phyloP scores from a whole-genome alignment of 1,140 invertebrate species.

The Lordiphosa collinella region DNA sequence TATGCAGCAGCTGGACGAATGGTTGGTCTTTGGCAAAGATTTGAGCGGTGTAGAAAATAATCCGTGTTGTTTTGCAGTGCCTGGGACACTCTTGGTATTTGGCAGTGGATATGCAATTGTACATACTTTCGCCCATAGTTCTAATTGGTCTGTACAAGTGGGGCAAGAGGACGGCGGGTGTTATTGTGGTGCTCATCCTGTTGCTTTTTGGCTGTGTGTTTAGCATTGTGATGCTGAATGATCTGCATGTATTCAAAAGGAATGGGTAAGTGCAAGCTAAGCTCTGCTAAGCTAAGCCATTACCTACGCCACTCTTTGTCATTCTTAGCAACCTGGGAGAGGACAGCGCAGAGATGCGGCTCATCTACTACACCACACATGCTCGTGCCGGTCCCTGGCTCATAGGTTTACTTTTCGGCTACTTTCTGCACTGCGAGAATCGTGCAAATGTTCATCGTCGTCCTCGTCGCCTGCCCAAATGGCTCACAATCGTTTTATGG shows the following conservation, averaged over 20 bases:
- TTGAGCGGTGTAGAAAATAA: no score
- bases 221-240: constrained; percentile 45
- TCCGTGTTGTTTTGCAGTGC: neutral
- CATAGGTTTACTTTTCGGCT: constrained; percentile 66
- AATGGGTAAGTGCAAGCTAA: constrained; percentile 47
- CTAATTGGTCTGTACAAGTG: constrained; percentile 85
- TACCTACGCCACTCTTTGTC: no score
- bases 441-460: constrained; percentile 2
- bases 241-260: constrained; percentile 48
- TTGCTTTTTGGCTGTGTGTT: constrained; percentile 59
- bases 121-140: constrained; percentile 87
- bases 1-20: constrained; percentile 66
- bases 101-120: constrained; percentile 92
- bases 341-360: constrained; percentile 44
- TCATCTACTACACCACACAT: constrained; percentile 69
- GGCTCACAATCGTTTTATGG: constrained; percentile 43
- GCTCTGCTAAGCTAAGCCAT: no score
- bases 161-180: constrained; percentile 60
- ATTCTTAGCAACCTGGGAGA: constrained; percentile 46
- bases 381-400: constrained; percentile 67
- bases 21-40: constrained; percentile 23
- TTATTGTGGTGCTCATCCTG: constrained; percentile 38
- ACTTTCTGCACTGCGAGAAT: constrained; percentile 41
- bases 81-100: constrained; percentile 94
- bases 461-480: constrained; percentile 22